Percentiles rank a stretch among this genome's conserved stretches.
phyloP scores from a whole-genome alignment of 2,797 vertebrate species.

The Periparus ater region DNA sequence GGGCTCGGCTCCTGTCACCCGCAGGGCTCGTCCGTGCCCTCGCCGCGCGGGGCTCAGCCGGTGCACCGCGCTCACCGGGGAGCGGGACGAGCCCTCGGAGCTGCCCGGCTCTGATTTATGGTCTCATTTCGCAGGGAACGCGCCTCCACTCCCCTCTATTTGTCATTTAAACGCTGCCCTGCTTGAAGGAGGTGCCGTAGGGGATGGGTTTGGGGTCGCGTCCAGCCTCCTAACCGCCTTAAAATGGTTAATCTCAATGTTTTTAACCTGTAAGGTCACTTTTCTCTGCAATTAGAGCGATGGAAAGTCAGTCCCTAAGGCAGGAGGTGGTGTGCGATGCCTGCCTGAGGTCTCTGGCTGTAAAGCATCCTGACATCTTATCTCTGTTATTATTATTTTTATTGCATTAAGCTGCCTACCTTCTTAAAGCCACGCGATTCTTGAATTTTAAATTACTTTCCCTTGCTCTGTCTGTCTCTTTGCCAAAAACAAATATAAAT shows the following conservation, averaged over 20 bases:
- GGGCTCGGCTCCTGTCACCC: neutral
- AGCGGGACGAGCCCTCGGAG: neutral
- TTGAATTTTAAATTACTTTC: neutral
- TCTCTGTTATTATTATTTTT: neutral
- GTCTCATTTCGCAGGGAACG: neutral
- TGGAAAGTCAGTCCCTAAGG: neutral
- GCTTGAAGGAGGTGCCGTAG: neutral
- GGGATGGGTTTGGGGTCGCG: neutral
- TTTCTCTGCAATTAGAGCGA: neutral
- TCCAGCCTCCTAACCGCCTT: neutral
- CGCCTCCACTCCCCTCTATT: neutral
- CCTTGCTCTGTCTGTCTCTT: neutral
- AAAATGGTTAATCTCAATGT: neutral
- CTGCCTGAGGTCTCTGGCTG: neutral
- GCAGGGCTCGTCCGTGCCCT: rapidly evolving
- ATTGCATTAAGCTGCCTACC: neutral
- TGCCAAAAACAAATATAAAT: neutral
- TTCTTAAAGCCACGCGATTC: neutral
- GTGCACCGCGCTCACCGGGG: neutral
- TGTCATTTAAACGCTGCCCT: neutral
- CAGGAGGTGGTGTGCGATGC: neutral
- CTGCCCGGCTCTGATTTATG: neutral
- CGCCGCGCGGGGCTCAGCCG: neutral
- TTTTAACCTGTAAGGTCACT: neutral
- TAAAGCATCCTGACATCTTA: neutral